These are phyloP conservation scores for Zaprionus capensis DNA, from an alignment of 1,140 invertebrate species.

Conservation along the genomic window DNA sequence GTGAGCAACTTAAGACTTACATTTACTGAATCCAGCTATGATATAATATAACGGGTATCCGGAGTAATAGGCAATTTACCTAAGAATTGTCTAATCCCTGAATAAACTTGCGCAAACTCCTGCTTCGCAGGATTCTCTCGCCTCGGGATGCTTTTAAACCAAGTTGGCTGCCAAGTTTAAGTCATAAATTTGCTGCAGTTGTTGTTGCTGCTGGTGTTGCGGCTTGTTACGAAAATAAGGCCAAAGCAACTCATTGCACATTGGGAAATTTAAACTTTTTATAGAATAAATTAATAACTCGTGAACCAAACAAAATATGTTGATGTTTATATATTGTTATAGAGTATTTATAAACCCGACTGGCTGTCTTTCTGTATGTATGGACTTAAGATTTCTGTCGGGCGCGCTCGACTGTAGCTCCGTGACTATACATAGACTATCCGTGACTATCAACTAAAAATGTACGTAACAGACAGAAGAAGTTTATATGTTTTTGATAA, in stretches of 20 bases:
- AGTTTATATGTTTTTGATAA: too few relatives aligned
- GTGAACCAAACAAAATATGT: too few relatives aligned
- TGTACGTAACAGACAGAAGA: too few relatives aligned
- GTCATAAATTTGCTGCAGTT: slow-evolving; percentile 5
- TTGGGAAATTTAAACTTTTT: too few relatives aligned
- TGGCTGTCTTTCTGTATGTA: too few relatives aligned
- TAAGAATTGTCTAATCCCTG: neutral
- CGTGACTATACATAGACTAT: too few relatives aligned
- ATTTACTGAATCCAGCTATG: neutral
- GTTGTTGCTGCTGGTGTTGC: slow-evolving; percentile 28
- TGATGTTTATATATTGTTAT: too few relatives aligned
- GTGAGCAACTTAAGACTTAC: neutral
- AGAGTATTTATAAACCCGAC: too few relatives aligned
- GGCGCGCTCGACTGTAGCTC: too few relatives aligned
- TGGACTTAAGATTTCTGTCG: too few relatives aligned
- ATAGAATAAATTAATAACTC: too few relatives aligned
- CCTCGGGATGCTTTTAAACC: slow-evolving; percentile 1
- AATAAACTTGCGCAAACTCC: neutral
- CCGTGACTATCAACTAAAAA: too few relatives aligned
- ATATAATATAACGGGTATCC: neutral
- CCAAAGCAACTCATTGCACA: slow-evolving; percentile 35
- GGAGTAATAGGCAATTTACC: neutral
- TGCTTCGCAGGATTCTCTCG: neutral
- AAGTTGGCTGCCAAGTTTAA: slow-evolving; percentile 42
- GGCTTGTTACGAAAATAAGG: slow-evolving; percentile 33